Conservation (phyloP, 2,797 vertebrate species). For the Fratercula arctica region DNA sequence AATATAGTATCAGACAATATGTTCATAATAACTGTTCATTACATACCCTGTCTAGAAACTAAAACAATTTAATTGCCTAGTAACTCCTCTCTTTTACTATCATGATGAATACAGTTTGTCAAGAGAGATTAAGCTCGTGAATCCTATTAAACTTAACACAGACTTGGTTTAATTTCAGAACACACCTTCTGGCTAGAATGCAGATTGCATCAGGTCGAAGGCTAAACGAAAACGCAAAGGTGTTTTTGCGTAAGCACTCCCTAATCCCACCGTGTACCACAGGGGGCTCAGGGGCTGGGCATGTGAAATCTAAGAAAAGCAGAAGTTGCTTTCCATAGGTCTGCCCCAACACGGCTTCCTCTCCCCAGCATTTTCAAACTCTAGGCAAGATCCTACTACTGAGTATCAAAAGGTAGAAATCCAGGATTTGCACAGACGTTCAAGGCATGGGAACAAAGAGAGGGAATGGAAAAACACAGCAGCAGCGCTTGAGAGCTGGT, state of each 20-base stretch:
- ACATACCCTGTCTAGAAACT: not conserved
- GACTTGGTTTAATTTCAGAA: not conserved
- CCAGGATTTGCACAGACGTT: not conserved
- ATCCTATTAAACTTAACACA: not conserved
- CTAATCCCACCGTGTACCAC: not conserved
- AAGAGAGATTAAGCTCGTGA: conserved; percentile 27
- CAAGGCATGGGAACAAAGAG: not conserved
- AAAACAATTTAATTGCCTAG: not conserved
- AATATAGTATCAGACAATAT: not conserved
- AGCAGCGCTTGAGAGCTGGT: not conserved
- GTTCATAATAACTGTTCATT: not conserved
- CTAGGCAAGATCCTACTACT: not conserved
- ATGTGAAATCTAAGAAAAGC: not conserved
- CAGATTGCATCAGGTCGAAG: accelerated
- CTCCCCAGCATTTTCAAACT: not conserved
- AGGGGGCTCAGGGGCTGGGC: not conserved
- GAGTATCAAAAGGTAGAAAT: not conserved
- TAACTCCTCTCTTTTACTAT: not conserved
- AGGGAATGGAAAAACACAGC: not conserved
- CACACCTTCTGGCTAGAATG: not conserved
- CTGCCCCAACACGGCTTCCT: not conserved
- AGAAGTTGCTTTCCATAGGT: not conserved
- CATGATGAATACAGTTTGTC: not conserved
- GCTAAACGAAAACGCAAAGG: not conserved
- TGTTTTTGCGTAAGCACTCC: too few relatives aligned